Percentiles rank a stretch among this genome's conserved stretches.
Evolutionary conservation across 2,797 vertebrate species (phyloP).

Genomic region (Myoxocephalus aenaeus): DNA sequence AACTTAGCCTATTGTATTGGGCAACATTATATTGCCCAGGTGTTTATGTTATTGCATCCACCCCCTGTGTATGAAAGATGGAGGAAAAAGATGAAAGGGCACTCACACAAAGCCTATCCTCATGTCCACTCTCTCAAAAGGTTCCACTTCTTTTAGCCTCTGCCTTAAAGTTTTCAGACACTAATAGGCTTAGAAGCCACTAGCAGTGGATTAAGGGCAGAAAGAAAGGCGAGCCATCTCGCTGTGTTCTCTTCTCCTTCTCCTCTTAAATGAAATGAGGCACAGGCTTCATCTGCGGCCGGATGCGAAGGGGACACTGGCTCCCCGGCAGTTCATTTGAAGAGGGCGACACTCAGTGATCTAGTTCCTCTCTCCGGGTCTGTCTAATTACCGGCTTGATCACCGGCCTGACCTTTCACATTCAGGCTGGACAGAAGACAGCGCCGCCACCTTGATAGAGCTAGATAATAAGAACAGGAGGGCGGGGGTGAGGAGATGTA

Average conservation of each 20-base stretch:
- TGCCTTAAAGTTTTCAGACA: constrained; percentile 63
- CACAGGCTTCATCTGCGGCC: constrained; percentile 66
- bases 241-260: constrained; percentile 55
- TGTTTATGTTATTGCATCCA: constrained; percentile 7
- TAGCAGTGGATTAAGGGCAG: constrained; percentile 66
- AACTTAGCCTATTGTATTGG: background rate
- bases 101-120: constrained; percentile 25
- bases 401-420: constrained; percentile 86
- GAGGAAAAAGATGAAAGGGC: constrained; percentile 18
- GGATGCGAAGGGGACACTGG: constrained; percentile 34
- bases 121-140: constrained; percentile 33
- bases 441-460: constrained; percentile 78
- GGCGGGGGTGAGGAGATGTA: constrained; percentile 1
- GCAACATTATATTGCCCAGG: background rate
- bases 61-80: background rate
- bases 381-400: constrained; percentile 86
- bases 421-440: constrained; percentile 76
- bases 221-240: constrained; percentile 49
- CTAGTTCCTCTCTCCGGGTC: constrained; percentile 73
- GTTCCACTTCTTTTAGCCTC: constrained; percentile 63
- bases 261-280: constrained; percentile 75
- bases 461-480: constrained; percentile 73
- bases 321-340: constrained; percentile 72
- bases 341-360: constrained; percentile 74
- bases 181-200: constrained; percentile 72